Evolutionary conservation across 2,888 invertebrate genomes (phyloP), one percentile per base, ranked within the genome.

Genomic region (Chirona hameri): DNA sequence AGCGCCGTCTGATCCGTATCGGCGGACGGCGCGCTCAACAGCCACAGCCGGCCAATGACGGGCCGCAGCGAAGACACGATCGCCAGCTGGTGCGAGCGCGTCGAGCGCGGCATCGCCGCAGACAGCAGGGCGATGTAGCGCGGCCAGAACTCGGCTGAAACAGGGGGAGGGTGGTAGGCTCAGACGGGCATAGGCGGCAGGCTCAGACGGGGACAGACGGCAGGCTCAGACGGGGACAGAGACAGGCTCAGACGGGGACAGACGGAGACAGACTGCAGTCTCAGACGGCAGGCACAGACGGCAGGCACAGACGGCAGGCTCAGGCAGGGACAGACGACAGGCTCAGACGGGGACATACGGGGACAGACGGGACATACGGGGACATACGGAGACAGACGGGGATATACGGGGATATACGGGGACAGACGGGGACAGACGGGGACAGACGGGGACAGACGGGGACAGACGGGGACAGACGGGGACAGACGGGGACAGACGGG

Each of bases 21-120:
- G 4, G 18, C 27, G 7, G 14, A 18, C 15, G 52, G 52, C 48
- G 15, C 0, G 18, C 14, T 14, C 52, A 80, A 18, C 52, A 48
- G 52, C 52, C 80, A 80, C 5, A 80, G 52, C 7, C 52, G 48
- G 27, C 27, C 27, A 15, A 10, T 21, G 27, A 80, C 52, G n/a
- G 80, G 15, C 52, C 52, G 52, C 52, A 80, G 80, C 3, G 80
- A 48, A 27, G 80, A 15, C 80, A 80, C 80, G 29, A 80, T 80
- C 27, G 80, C 27, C 80, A 29, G 15, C 52, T 80, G 80, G 29
- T 52, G 52, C 52, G 52, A 10, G 52, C 80, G 80, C 27, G 80
- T 52, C 27, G 27, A 80, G 27, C 48, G 80, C 27, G 80, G 48
- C 52, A 52, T 52, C 14, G 52, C 52, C 52, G 52, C 80, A 12